These are phyloP conservation scores for Agelas oroides DNA, from an alignment of 37 sponge, comb jelly and placozoan genomes.

Conservation along the genomic window DNA sequence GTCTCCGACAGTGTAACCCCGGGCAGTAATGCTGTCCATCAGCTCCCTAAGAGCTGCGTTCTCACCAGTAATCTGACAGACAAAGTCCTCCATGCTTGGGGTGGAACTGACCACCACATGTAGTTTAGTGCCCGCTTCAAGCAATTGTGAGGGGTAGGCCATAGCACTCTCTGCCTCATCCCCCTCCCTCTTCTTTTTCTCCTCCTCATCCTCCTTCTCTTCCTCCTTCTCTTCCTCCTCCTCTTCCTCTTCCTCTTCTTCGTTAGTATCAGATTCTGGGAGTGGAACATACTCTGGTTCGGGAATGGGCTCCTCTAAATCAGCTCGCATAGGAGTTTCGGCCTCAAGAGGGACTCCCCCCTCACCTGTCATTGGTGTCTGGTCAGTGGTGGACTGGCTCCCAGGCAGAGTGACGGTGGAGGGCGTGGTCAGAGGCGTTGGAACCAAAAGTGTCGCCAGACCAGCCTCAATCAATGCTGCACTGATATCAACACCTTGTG, in stretches of 20 bases:
- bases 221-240: too few relatives aligned
- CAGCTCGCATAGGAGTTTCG: neutral
- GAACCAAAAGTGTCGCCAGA: conserved; percentile 12
- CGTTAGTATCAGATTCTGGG: neutral
- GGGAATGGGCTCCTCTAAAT: neutral
- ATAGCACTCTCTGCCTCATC: neutral
- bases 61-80: conserved; percentile 15
- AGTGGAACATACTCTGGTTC: neutral
- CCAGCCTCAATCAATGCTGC: conserved; percentile 18
- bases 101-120: neutral
- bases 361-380: too few relatives aligned
- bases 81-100: conserved; percentile 33
- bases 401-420: too few relatives aligned
- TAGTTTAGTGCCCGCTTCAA: neutral
- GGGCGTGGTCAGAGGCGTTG: too few relatives aligned
- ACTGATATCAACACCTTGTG: conserved; percentile 29
- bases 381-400: too few relatives aligned
- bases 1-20: neutral
- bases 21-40: conserved; percentile 4
- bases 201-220: too few relatives aligned
- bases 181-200: too few relatives aligned
- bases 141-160: neutral
- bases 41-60: neutral
- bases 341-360: too few relatives aligned
- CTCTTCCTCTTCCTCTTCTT: neutral